Conservation (phyloP, 2,113 vertebrate species). For the Nematolebias whitei region DNA sequence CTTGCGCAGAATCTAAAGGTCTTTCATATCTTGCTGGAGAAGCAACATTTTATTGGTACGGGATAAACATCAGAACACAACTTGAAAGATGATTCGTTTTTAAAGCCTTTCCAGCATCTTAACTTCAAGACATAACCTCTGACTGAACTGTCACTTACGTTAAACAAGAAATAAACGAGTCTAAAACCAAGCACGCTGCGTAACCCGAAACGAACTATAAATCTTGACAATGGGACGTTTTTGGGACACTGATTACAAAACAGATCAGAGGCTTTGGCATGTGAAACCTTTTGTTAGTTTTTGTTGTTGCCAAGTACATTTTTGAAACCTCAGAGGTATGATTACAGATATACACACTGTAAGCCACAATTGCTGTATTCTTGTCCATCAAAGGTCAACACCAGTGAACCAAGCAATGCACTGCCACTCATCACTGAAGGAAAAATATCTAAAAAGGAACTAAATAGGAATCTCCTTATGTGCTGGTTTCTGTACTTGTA, state of each 20-base stretch:
- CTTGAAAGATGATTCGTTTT: too few relatives aligned
- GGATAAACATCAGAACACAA: too few relatives aligned
- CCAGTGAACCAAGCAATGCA: not conserved
- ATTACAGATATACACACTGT: constrained; percentile 28
- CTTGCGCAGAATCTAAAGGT: constrained; percentile 25
- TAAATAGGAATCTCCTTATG: not conserved
- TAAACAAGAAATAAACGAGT: constrained; percentile 7
- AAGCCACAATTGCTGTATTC: constrained; percentile 26
- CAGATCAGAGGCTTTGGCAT: constrained; percentile 26
- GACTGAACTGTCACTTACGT: constrained; percentile 25
- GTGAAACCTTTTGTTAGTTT: constrained; percentile 20
- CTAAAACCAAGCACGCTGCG: not conserved
- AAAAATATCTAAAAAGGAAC: not conserved
- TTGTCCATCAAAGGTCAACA: constrained; percentile 13
- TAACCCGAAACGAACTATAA: constrained; percentile 3
- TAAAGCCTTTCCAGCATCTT: too few relatives aligned
- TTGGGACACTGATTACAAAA: constrained; percentile 21
- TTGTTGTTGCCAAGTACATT: constrained; percentile 22
- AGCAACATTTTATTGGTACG: too few relatives aligned
- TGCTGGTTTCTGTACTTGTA: constrained; percentile 25
- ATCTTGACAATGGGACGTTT: constrained; percentile 29
- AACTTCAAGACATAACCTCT: not conserved
- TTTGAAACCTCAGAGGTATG: constrained; percentile 26
- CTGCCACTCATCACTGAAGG: not conserved
- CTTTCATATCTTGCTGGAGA: constrained; percentile 51